These are phyloP conservation scores for Oenanthe oenanthe DNA, from an alignment of 2,113 vertebrate genomes.

Conservation along the genomic window DNA sequence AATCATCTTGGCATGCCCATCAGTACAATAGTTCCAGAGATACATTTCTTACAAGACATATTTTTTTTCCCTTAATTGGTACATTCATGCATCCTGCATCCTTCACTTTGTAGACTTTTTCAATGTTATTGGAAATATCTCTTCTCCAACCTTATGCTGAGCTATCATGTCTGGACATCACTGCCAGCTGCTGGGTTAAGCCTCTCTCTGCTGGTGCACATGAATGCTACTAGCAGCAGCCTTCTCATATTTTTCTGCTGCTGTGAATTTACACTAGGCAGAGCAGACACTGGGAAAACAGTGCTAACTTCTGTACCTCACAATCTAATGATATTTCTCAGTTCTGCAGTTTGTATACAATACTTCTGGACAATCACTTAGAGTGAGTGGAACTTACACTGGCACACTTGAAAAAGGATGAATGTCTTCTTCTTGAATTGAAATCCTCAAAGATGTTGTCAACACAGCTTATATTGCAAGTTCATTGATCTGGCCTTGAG, in stretches of 20 bases:
- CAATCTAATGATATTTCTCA: not conserved
- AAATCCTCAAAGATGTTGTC: not conserved
- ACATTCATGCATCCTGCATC: not conserved
- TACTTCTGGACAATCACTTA: not conserved
- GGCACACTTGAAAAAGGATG: not conserved
- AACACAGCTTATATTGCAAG: not conserved
- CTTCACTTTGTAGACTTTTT: not conserved
- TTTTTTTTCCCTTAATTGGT: not conserved
- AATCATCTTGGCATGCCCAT: not conserved
- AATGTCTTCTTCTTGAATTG: not conserved
- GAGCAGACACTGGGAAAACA: not conserved
- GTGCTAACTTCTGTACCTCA: not conserved
- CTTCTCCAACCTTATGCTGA: not conserved
- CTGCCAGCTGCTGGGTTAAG: not conserved
- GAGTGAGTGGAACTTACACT: not conserved
- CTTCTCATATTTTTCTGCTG: fast-evolving
- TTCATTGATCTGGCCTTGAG: not conserved
- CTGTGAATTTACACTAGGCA: not conserved
- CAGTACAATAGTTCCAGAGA: not conserved
- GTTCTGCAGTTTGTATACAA: not conserved
- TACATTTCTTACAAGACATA: not conserved
- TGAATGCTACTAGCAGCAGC: not conserved
- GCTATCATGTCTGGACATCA: not conserved
- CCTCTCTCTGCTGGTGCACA: not conserved
- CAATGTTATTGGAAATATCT: not conserved